Evolutionary conservation across 2,888 invertebrate species (phyloP), one percentile per base, ranked within the genome.

Genomic region (Xestia xanthographa): DNA sequence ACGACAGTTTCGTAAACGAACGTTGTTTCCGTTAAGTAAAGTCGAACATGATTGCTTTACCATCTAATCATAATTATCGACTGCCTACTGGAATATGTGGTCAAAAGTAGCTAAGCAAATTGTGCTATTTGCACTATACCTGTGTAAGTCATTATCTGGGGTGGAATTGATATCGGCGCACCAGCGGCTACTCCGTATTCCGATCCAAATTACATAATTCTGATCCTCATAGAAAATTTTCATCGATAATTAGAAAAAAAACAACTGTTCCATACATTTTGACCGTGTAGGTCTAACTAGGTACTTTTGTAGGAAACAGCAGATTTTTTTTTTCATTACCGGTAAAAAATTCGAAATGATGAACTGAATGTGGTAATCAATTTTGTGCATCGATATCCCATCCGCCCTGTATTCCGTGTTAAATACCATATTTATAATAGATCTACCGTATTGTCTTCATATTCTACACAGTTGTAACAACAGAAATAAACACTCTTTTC

Each of bases 11-110:
- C 26, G 17, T 38, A 38, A 34, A 5, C 4, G 45, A 56, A 45
- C 38, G 5, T 45, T 45, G 34, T 22, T 68, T 71, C 26, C 65
- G 68, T 41, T 62, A 12, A 26, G 20, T 60, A 20, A 65, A 66
- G 14, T 66, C 34, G n/a, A 60, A 58, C 58, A 58, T 29, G 3
- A 14, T 14, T 62, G 1, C 38, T n/a, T 38, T 14, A 14, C 6
- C 4, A 41, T 14, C 4, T 3, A n/a, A 41, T 34, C 34, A 41
- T 22, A n/a, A n/a, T n/a, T n/a, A 41, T 22, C 0, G 20, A 29
- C 17, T 29, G 1, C 20, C 5, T 20, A 20, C 29, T 20, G 29
- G 58, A 20, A 20, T 17, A 17, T 8, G 17, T 29, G 5, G 58
- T n/a, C 12, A 62, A 60, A 60, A 34, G 3, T 29, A 45, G 29